Evolutionary conservation across 1,140 invertebrate genomes (phyloP), one percentile per base, ranked within the genome.

Genomic region (Cydia strobilella): DNA sequence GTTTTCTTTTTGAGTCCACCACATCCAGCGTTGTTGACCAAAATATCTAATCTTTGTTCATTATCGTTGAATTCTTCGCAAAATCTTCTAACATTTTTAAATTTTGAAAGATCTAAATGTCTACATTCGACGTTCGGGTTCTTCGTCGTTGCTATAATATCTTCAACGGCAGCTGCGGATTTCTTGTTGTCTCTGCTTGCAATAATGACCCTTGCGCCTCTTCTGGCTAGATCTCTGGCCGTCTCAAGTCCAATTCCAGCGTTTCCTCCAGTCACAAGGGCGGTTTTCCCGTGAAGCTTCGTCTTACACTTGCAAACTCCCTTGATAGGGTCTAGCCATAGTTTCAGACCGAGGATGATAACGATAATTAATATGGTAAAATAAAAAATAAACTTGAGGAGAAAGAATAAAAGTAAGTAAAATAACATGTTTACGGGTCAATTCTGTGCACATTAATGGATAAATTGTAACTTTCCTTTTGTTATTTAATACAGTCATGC

Each of bases 201-300:
- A 84, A 97, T 90, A 65, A 96, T 94, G 0, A 96, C 95, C 73
- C 87, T 87, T 4, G 94, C 94, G 82, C 95, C 95, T 90, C 94
- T 85, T 78, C 86, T 91, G 1, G 95, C 96, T 77, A 97, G 88
- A 75, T 95, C 94, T 75, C 89, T 82, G 0, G 95, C 95, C 35
- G 96, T 95, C 89, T 96, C 96, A 90, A 96, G 96, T 12, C 97
- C 97, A 81, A 98, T 97, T 2, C 97, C 97, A 74, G 94, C 94
- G 88, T 96, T 97, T 12, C 95, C 95, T 63, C 97, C 97, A 25
- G 97, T 98, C 42, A 98, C 90, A 42, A 98, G 94, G 4, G 95
- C 94, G 18, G 96, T 94, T 93, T 97, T 97, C 1, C 94, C 95
- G 73, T 94, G 88, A 0, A 95, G 66, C 27, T 76, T 79, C 4